Evolutionary conservation across 2,113 vertebrate species (phyloP).

Genomic region (Ophiodon elongatus): DNA sequence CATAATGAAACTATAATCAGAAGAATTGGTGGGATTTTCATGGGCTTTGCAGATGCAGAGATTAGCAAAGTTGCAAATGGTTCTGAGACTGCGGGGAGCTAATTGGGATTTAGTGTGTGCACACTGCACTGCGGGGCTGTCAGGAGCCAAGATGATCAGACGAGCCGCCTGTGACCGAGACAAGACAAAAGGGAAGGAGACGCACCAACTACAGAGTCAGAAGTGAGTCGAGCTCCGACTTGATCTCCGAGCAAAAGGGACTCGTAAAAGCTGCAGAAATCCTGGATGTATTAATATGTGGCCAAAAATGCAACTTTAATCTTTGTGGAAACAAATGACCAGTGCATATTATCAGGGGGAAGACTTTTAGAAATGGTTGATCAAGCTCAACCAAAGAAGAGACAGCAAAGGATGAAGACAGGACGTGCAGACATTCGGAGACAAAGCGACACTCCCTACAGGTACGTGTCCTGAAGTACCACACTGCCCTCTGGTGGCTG

Average conservation of each 20-base stretch:
- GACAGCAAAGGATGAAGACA: not conserved
- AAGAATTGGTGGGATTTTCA: slow-evolving; percentile 24
- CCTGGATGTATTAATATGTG: not conserved
- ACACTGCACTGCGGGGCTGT: slow-evolving; percentile 40
- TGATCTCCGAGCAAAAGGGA: slow-evolving; percentile 24
- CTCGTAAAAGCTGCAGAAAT: not conserved
- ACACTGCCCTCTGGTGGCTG: slow-evolving; percentile 70
- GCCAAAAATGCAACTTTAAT: not conserved
- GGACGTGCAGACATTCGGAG: not conserved
- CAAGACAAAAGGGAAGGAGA: slow-evolving; percentile 33
- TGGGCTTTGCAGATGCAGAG: slow-evolving; percentile 53
- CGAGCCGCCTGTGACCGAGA: slow-evolving; percentile 61
- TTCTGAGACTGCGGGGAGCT: slow-evolving; percentile 34
- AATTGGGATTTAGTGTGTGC: slow-evolving; percentile 63
- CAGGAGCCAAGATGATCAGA: slow-evolving; percentile 60
- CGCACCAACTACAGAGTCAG: not conserved
- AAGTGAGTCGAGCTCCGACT: slow-evolving; percentile 10
- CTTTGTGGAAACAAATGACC: not conserved
- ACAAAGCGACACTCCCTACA: not conserved
- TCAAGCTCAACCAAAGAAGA: not conserved
- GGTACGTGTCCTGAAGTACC: not conserved
- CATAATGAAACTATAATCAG: slow-evolving; percentile 56
- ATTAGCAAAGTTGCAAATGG: slow-evolving; percentile 61
- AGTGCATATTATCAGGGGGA: not conserved
- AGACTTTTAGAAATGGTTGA: not conserved